A percentile compares a stretch with the other conserved stretches of the same genome.
phyloP scores from a whole-genome alignment of 2,113 vertebrate genomes.

The Halichoerus grypus region DNA sequence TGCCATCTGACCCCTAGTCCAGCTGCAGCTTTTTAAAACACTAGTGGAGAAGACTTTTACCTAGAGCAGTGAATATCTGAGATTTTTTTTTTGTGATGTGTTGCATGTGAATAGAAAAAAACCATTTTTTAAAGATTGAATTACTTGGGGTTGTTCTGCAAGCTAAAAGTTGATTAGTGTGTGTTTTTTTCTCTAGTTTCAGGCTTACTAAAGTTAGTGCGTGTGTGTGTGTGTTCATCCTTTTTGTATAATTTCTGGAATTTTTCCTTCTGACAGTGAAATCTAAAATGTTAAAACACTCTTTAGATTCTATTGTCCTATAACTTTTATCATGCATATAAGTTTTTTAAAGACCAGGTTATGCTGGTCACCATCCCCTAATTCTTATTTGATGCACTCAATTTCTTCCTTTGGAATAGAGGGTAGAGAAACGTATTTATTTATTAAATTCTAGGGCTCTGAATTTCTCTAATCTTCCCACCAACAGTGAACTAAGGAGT shows the following conservation, averaged over 20 bases:
- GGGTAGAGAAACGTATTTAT: not conserved
- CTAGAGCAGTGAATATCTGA: not conserved
- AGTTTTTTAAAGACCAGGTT: not conserved
- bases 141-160: not conserved
- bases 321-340: not conserved
- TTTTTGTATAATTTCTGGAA: conserved; percentile 48
- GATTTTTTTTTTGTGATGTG: not conserved
- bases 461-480: not conserved
- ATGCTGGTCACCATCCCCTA: not conserved
- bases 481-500: not conserved
- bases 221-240: not conserved
- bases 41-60: not conserved
- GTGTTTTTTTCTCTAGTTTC: not conserved
- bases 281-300: not conserved
- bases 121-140: not conserved
- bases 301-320: not conserved
- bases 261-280: not conserved
- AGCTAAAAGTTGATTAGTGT: not conserved
- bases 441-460: not conserved
- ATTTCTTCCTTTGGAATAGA: not conserved
- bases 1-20: conserved; percentile 47
- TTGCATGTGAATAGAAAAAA: not conserved
- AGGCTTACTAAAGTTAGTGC: not conserved
- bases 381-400: not conserved
- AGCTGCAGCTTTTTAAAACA: conserved; percentile 62